Evolutionary conservation across 2,113 vertebrate species (phyloP).

Genomic region (Mobula birostris): DNA sequence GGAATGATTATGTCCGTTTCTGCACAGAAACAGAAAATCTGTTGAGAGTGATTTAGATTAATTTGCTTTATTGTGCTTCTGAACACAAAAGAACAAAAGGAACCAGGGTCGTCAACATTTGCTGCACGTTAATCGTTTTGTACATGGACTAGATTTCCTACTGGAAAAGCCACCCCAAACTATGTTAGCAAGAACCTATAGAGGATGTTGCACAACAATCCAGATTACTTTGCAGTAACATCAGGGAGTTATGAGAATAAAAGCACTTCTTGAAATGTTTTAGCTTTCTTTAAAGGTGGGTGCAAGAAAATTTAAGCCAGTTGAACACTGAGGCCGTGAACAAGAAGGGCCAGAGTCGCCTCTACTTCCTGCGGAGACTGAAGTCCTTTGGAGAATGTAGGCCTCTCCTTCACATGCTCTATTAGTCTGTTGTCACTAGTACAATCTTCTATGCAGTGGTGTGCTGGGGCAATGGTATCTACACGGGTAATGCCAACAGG

Average conservation of each 20-base stretch:
- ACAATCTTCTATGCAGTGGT: too few species aligned
- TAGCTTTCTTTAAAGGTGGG: background rate
- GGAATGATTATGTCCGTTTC: background rate
- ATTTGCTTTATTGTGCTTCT: conserved; percentile 30
- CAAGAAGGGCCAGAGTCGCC: too few species aligned
- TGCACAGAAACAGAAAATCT: background rate
- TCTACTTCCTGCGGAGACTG: too few species aligned
- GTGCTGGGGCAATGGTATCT: too few species aligned
- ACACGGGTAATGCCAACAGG: too few species aligned
- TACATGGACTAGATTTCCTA: conserved; percentile 17
- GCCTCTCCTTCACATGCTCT: too few species aligned
- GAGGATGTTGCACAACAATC: background rate
- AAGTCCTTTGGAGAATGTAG: too few species aligned
- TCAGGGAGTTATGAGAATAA: background rate
- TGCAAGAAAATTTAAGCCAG: background rate
- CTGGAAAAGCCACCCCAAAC: background rate
- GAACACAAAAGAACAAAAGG: background rate
- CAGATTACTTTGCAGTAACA: background rate
- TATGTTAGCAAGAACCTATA: background rate
- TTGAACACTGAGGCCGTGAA: background rate
- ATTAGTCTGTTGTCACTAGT: too few species aligned
- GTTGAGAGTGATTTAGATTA: conserved; percentile 32
- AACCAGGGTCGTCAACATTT: background rate
- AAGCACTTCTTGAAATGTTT: background rate
- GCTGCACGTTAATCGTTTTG: conserved; percentile 10